A percentile compares a stretch with the other conserved stretches of the same genome.
Evolutionary conservation across 2,888 invertebrate species (phyloP).

Genomic region (Abrostola triplasia): DNA sequence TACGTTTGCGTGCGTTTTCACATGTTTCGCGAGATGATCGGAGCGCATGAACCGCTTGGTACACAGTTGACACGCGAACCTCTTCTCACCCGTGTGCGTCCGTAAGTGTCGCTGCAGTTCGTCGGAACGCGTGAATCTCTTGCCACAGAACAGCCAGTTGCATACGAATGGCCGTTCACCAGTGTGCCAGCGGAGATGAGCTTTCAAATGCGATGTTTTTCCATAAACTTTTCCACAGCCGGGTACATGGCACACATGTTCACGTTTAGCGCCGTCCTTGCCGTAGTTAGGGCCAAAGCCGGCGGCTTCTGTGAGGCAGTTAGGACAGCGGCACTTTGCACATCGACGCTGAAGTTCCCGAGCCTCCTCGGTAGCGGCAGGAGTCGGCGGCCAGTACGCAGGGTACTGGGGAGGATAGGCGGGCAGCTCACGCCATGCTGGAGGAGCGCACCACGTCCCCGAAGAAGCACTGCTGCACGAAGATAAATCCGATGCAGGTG

Average conservation of each 20-base stretch:
- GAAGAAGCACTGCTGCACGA: slow-evolving; percentile 84
- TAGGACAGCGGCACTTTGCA: slow-evolving; percentile 94
- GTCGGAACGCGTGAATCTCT: slow-evolving; percentile 96
- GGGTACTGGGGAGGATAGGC: slow-evolving; percentile 84
- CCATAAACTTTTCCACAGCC: slow-evolving; percentile 97
- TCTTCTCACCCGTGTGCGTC: slow-evolving; percentile 96
- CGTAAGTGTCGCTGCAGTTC: slow-evolving; percentile 96
- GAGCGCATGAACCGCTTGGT: slow-evolving; percentile 97
- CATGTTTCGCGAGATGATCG: slow-evolving; percentile 97
- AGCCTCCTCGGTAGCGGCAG: slow-evolving; percentile 79
- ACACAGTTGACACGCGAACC: slow-evolving; percentile 95
- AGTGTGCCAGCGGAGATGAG: slow-evolving; percentile 97
- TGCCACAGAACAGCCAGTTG: slow-evolving; percentile 96
- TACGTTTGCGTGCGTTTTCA: slow-evolving; percentile 94
- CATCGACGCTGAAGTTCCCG: slow-evolving; percentile 91
- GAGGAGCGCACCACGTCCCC: slow-evolving; percentile 75
- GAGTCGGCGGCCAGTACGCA: slow-evolving; percentile 83
- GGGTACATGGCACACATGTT: slow-evolving; percentile 95
- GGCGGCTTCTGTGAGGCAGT: slow-evolving; percentile 93
- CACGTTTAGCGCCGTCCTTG: slow-evolving; percentile 93
- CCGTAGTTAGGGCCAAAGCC: slow-evolving; percentile 92
- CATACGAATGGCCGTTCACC: slow-evolving; percentile 97
- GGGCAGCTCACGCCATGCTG: slow-evolving; percentile 81
- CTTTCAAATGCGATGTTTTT: slow-evolving; percentile 97
- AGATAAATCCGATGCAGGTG: slow-evolving; percentile 81